These are phyloP conservation scores for Corythornis leucogaster DNA, from an alignment of 2,797 vertebrate species.

Conservation along the genomic window DNA sequence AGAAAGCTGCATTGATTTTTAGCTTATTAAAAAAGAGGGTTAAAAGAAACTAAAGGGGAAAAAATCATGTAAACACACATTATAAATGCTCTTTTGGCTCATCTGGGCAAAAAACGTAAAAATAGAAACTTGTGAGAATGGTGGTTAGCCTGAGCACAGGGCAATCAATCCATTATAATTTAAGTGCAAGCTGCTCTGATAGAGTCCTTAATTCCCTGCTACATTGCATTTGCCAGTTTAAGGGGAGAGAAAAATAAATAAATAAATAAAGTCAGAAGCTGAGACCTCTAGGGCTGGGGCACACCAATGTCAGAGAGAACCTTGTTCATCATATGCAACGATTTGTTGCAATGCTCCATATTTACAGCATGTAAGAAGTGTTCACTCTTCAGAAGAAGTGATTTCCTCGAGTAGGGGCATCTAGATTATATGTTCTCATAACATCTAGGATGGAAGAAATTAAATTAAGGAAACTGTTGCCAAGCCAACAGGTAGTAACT, in stretches of 20 bases:
- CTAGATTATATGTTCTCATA: neutral
- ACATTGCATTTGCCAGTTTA: neutral
- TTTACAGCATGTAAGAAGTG: neutral
- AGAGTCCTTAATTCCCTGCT: neutral
- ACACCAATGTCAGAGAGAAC: neutral
- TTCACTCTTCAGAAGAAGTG: neutral
- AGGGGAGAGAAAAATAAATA: neutral
- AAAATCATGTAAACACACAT: neutral
- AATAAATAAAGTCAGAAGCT: neutral
- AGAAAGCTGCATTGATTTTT: neutral
- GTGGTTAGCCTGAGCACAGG: neutral
- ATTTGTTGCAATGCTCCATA: neutral
- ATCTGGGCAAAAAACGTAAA: neutral
- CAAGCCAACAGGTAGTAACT: neutral
- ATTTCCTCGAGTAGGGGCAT: neutral
- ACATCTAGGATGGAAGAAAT: neutral
- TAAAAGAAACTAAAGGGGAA: neutral
- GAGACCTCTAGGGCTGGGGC: neutral
- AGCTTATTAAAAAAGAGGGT: neutral
- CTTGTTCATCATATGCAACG: neutral
- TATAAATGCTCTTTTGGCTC: neutral
- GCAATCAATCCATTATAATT: constrained; percentile 30
- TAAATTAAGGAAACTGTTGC: neutral
- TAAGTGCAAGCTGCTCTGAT: constrained; percentile 12
- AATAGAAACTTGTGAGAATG: neutral